These are phyloP conservation scores for Agonopterix alstromeriana DNA, from an alignment of 2,888 invertebrate genomes.

Conservation along the genomic window DNA sequence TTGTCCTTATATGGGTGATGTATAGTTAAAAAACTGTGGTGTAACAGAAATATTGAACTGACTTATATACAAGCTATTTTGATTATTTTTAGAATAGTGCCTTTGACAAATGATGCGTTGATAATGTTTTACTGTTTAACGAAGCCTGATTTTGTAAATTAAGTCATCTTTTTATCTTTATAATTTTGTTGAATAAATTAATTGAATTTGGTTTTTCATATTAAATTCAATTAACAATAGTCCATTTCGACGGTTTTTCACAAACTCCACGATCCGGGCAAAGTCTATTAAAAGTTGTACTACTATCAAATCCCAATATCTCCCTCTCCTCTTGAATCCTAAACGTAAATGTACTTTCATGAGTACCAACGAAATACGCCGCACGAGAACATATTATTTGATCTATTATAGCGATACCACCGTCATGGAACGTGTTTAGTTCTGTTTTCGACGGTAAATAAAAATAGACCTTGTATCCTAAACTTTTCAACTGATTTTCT, in stretches of 20 bases:
- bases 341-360: slow-evolving; percentile 97
- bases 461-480: slow-evolving; percentile 40
- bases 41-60: too few species aligned
- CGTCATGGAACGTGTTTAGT: slow-evolving; percentile 80
- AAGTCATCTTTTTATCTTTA: too few species aligned
- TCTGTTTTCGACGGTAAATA: slow-evolving; percentile 64
- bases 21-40: too few species aligned
- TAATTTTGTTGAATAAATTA: too few species aligned
- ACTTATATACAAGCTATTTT: too few species aligned
- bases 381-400: slow-evolving; percentile 96
- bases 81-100: too few species aligned
- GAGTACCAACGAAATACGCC: slow-evolving; percentile 91
- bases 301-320: slow-evolving; percentile 89
- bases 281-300: slow-evolving; percentile 91
- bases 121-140: too few species aligned
- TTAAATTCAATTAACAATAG: slow-evolving; percentile 72
- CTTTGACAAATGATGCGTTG: too few species aligned
- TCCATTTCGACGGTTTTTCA: slow-evolving; percentile 87
- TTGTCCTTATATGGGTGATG: too few species aligned
- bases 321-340: slow-evolving; percentile 98
- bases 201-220: too few species aligned
- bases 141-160: too few species aligned
- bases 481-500: slow-evolving; percentile 46
- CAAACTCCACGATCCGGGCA: slow-evolving; percentile 81
- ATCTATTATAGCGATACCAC: slow-evolving; percentile 94